Evolutionary conservation across 2,113 vertebrate species (phyloP).

Genomic region (Platysternon megacephalum): DNA sequence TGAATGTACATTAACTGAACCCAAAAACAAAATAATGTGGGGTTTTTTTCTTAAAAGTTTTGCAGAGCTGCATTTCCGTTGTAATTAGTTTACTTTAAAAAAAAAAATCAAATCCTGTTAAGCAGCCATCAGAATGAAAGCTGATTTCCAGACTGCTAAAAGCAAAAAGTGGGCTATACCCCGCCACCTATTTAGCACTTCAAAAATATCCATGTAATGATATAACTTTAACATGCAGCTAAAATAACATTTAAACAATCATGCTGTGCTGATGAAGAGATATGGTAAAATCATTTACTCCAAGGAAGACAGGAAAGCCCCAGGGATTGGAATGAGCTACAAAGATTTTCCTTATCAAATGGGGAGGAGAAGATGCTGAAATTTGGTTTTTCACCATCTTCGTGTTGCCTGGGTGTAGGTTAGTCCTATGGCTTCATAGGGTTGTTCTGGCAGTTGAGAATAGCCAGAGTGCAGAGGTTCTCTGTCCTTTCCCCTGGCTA

Average conservation of each 20-base stretch:
- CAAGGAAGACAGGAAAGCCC: background rate
- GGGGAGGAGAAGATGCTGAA: background rate
- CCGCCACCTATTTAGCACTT: slow-evolving; percentile 20
- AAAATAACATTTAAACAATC: background rate
- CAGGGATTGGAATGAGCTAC: background rate
- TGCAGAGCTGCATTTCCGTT: slow-evolving; percentile 75
- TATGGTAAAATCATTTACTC: background rate
- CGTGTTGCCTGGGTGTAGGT: background rate
- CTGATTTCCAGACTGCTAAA: slow-evolving; percentile 65
- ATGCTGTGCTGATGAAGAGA: background rate
- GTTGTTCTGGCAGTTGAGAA: background rate
- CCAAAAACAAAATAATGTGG: slow-evolving; percentile 80
- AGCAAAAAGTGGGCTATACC: background rate
- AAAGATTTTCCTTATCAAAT: background rate
- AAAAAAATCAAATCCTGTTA: slow-evolving; percentile 76
- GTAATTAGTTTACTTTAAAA: slow-evolving; percentile 80
- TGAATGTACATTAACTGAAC: slow-evolving; percentile 81
- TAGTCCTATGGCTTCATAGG: background rate
- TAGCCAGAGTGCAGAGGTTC: background rate
- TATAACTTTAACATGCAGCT: background rate
- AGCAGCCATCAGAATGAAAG: slow-evolving; percentile 71
- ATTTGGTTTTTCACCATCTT: background rate
- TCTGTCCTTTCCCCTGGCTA: rapidly evolving
- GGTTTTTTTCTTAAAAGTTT: slow-evolving; percentile 73
- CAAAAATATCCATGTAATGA: slow-evolving; percentile 26